phyloP scores from a whole-genome alignment of 2,797 vertebrate species.

The Hippocampus kuda region DNA sequence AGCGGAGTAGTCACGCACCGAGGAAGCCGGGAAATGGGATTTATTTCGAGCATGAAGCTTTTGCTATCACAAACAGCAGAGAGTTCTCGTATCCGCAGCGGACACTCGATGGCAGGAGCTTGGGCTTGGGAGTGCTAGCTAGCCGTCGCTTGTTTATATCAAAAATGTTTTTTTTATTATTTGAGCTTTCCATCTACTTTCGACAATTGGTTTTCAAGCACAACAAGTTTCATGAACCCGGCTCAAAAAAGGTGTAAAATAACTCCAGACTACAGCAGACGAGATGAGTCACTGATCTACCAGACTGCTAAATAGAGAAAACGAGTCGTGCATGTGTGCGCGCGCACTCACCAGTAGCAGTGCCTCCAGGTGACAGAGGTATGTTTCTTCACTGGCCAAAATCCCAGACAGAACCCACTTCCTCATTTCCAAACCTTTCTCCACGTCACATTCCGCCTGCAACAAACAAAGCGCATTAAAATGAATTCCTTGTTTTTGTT shows the following conservation, averaged over 20 bases:
- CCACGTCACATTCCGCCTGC: slow-evolving; percentile 88
- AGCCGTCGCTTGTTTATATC: too few species aligned
- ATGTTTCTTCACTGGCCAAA: slow-evolving; percentile 90
- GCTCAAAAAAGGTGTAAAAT: not conserved
- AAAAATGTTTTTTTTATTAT: too few species aligned
- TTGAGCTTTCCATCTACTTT: not conserved
- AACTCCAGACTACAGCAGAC: not conserved
- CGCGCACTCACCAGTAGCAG: slow-evolving; percentile 80
- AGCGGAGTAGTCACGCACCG: too few species aligned
- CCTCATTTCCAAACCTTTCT: slow-evolving; percentile 96
- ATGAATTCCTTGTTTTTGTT: not conserved
- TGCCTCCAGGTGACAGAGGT: slow-evolving; percentile 92
- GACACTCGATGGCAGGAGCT: too few species aligned
- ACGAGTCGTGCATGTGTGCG: slow-evolving; percentile 7
- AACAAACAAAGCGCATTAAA: slow-evolving; percentile 5
- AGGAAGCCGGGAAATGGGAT: too few species aligned
- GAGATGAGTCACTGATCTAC: not conserved
- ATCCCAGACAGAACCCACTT: slow-evolving; percentile 97
- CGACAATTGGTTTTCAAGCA: too few species aligned
- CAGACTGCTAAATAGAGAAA: not conserved
- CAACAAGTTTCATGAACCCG: not conserved
- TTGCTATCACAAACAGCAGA: too few species aligned
- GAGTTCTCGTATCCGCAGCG: too few species aligned
- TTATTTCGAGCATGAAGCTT: too few species aligned
- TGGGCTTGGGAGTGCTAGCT: too few species aligned